These are phyloP conservation scores for human (Homo sapiens) DNA, from an alignment of 2,113 vertebrate genomes.

Conservation along the genomic window GRCh38 chr11:97311501-97312000, in stretches of 20 bases:
- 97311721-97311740: background rate
- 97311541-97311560: background rate
- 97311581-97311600: background rate
- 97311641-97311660: background rate
- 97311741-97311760: background rate
- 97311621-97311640: background rate
- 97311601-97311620: background rate
- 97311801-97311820: background rate
- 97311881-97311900: conserved; percentile 3
- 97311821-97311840: conserved; percentile 18
- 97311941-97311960: conserved; percentile 70
- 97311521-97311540: background rate
- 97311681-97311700: background rate
- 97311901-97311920: conserved; percentile 44
- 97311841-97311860: background rate
- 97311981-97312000: conserved; percentile 63
- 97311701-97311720: background rate
- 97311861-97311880: background rate
- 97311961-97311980: conserved; percentile 58
- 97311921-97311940: conserved; percentile 60
- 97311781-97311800: background rate
- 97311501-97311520: background rate
- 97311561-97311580: background rate
- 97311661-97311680: background rate
- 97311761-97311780: background rate